Evolutionary conservation across 2,113 vertebrate species (phyloP), one percentile per base, ranked within the genome.

Genomic region (Acinonyx jubatus): DNA sequence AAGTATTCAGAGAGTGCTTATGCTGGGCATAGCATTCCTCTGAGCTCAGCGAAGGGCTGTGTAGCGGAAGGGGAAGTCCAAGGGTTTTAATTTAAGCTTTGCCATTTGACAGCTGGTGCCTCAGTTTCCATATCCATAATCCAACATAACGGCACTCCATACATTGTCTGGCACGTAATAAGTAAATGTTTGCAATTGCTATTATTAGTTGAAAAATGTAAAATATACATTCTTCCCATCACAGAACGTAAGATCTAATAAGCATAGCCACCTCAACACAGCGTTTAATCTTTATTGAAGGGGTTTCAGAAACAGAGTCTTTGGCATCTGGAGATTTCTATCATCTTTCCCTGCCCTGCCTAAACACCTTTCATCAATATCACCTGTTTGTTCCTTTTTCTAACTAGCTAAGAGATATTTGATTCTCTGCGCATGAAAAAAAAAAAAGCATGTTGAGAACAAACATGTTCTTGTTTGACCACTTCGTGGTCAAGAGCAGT

Each of bases 101-200:
- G 52, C 52, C 41, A n/a, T 57, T 48, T 80, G 36, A 23, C 38
- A 86, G 33, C 38, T 80, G 16, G 12, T 36, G 31, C 66, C 38
- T 96, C 79, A 1, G 45, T 96, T 96, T 92, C 76, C 41, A 38
- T 65, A 69, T 88, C 81, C 29, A 10, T 73, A 50, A 50, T 71
- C 71, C 9, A 84, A 76, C 29, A 29, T 5, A 71, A 6, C 73
- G 29, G 7, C 31, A 36, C 48, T 38, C 29, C 31, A 3, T 68
- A 29, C 4, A 21, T 33, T 41, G 29, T 86, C 61, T 52, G 50
- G 36, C 19, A 16, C 27, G 25, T 11, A n/a, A 4, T 50, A 52
- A 29, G 52, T 78, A 52, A 52, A 21, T 65, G 33, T 50, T 82
- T 91, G 38, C 21, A 41, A 9, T 55, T 65, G 9, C 63, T 82